These are phyloP conservation scores for Plagiodera versicolora DNA, from an alignment of 2,888 invertebrate species.

Conservation along the genomic window DNA sequence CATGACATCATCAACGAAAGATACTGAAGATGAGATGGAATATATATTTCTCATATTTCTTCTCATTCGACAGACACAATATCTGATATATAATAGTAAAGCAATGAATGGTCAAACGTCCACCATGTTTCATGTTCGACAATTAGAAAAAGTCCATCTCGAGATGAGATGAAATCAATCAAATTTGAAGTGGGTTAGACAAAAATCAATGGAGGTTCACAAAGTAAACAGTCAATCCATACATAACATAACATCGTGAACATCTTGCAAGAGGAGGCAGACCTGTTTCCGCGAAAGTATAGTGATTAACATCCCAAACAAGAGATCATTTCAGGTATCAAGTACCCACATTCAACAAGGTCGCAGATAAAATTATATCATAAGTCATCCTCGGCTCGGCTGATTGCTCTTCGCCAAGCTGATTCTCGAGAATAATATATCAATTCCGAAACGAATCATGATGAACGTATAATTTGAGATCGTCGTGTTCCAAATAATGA, in stretches of 20 bases:
- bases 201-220: too few relatives aligned
- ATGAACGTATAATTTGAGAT: slow-evolving; percentile 45
- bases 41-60: too few relatives aligned
- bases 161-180: too few relatives aligned
- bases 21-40: too few relatives aligned
- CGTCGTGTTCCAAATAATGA: slow-evolving; percentile 45
- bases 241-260: neutral
- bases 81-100: too few relatives aligned
- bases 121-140: too few relatives aligned
- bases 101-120: too few relatives aligned
- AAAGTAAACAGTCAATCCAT: too few relatives aligned
- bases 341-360: neutral
- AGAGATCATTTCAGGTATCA: neutral
- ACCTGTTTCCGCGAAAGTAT: neutral
- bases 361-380: slow-evolving; percentile 10
- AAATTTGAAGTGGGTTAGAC: too few relatives aligned
- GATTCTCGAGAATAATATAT: slow-evolving; percentile 39
- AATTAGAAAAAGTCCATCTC: too few relatives aligned
- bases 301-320: neutral
- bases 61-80: too few relatives aligned
- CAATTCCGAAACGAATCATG: slow-evolving; percentile 38
- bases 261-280: neutral
- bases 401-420: slow-evolving; percentile 22
- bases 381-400: slow-evolving; percentile 21
- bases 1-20: too few relatives aligned